Base-by-base conservation (phyloP, 2,113 vertebrate species). In the Pelodiscus sinensis region DNA sequence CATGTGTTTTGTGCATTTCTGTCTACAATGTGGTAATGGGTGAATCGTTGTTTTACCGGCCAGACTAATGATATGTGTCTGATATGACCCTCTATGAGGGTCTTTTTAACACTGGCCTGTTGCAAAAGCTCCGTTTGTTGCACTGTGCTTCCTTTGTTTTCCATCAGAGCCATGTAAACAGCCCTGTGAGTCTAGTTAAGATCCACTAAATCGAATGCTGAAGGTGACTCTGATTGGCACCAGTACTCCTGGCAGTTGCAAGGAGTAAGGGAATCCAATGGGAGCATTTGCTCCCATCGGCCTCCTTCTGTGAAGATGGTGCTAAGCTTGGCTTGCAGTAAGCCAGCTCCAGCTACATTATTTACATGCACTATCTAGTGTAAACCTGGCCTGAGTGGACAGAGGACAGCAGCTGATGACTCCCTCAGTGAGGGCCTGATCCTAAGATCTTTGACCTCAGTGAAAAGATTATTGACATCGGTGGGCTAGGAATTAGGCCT, bases 131-230 rank as follows among this genome's bases (percentile, higher is more conserved):
- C 84, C 77, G 86, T 92, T 57, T 94, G 80, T 81, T 91, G 73
- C 95, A 94, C 88, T 93, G 75, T 78, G 51, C 31, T 93, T 88
- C 35, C 55, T 79, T 92, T 35, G 77, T 31, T 83, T 73, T 95
- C 52, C 75, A 79, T 90, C 77, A 87, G 88, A 87, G 85, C 92
- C 52, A 55, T 95, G 93, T 89, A 96, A 96, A 96, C 93, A 96
- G 83, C 85, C 92, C 90, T 84, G 38, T 44, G 44, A 44, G 44
- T 44, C 44, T 44, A 44, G 44, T 44, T 44, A 44, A 44, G 44
- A 44, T 6, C 44, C 44, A 44, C 44, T 44, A 44, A 44, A 44
- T 44, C 44, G 7, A 44, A 44, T 44, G 44, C 44, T 44, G 44
- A 44, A 44, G 44, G 44, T 44, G 44, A 44, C 44, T 44, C 44